These are phyloP conservation scores for Teinopalpus imperialis DNA, from an alignment of 2,888 invertebrate genomes.

Conservation along the genomic window DNA sequence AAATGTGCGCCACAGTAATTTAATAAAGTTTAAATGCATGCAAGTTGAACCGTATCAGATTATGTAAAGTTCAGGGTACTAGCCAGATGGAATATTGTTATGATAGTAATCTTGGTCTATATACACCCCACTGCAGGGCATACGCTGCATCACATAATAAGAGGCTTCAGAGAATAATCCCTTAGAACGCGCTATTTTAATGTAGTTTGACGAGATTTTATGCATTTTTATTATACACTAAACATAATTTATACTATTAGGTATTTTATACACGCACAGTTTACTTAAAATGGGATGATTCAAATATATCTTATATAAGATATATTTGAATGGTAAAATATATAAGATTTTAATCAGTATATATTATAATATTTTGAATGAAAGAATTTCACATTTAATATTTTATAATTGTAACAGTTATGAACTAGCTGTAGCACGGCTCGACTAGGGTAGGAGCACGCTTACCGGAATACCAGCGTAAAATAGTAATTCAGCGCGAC, in stretches of 20 bases:
- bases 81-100: slow-evolving; percentile 11
- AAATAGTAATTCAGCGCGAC: too few species aligned
- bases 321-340: too few species aligned
- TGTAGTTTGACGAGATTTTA: slow-evolving; percentile 2
- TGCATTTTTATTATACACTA: slow-evolving; percentile 10
- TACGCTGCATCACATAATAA: slow-evolving; percentile 12
- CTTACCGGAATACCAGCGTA: too few species aligned
- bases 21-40: slow-evolving; percentile 11
- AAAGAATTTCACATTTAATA: too few species aligned
- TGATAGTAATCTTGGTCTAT: slow-evolving; percentile 19
- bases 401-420: too few species aligned
- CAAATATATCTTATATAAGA: too few species aligned
- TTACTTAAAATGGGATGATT: too few species aligned
- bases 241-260: slow-evolving; percentile 3
- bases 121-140: slow-evolving; percentile 21
- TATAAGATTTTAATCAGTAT: too few species aligned
- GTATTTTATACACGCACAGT: too few species aligned
- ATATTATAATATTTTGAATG: too few species aligned
- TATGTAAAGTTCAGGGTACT: slow-evolving; percentile 17
- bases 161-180: slow-evolving; percentile 6
- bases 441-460: too few species aligned
- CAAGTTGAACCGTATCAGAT: slow-evolving; percentile 6
- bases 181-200: slow-evolving; percentile 8
- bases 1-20: slow-evolving; percentile 7
- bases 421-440: too few species aligned